Percentiles rank a stretch among this genome's conserved stretches.
Evolutionary conservation across 2,113 vertebrate species (phyloP).

Genomic region (Psilopogon haemacephalus): DNA sequence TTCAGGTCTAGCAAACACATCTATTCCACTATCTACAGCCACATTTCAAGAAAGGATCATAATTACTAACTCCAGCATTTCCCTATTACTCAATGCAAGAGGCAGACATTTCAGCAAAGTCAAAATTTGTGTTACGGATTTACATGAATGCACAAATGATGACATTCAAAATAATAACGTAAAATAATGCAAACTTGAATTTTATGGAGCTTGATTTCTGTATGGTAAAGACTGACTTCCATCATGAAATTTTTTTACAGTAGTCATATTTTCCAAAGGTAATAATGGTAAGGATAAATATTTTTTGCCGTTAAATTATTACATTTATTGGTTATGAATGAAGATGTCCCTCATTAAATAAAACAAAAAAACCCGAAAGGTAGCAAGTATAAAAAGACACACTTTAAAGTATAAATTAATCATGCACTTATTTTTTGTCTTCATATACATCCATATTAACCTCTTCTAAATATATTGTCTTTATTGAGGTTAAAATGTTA

Average conservation of each 20-base stretch:
- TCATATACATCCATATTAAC: background rate
- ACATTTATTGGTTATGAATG: background rate
- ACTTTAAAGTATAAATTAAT: background rate
- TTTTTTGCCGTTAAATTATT: background rate
- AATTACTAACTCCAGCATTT: background rate
- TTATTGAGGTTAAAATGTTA: background rate
- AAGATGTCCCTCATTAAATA: background rate
- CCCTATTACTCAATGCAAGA: background rate
- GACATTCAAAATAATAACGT: background rate
- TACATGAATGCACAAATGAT: background rate
- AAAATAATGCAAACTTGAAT: background rate
- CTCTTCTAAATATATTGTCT: background rate
- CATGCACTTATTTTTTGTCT: background rate
- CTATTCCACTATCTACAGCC: background rate
- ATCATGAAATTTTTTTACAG: background rate
- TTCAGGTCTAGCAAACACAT: background rate
- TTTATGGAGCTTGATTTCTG: background rate
- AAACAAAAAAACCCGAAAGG: background rate
- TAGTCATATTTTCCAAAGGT: background rate
- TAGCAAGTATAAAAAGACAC: background rate
- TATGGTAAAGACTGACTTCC: background rate
- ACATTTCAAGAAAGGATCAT: background rate
- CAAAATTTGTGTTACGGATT: background rate
- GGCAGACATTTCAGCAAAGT: background rate
- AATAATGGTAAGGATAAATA: background rate